Conservation (phyloP, 2,797 vertebrate genomes). For the Alcedo atthis region DNA sequence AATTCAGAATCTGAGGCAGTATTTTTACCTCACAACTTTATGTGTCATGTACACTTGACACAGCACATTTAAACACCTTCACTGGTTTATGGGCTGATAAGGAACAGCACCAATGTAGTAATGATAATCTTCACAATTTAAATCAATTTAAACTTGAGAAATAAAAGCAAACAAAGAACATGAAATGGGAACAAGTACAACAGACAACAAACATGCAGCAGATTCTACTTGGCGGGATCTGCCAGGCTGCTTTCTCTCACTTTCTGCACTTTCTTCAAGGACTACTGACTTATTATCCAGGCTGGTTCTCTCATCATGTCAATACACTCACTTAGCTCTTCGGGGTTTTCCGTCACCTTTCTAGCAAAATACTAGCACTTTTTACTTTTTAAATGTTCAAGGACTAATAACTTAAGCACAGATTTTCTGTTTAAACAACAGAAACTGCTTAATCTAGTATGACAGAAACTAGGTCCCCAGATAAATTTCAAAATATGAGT, state of each 20-base stretch:
- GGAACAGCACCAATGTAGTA: not conserved
- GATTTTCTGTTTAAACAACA: constrained; percentile 22
- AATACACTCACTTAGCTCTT: not conserved
- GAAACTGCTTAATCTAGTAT: not conserved
- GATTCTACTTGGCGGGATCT: not conserved
- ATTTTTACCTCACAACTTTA: not conserved
- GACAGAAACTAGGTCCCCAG: not conserved
- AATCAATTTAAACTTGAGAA: not conserved
- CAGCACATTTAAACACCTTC: not conserved
- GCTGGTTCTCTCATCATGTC: not conserved
- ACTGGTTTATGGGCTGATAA: not conserved
- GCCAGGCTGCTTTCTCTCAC: not conserved
- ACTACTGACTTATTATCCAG: not conserved
- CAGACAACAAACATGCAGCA: not conserved
- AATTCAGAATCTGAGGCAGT: not conserved
- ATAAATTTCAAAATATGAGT: constrained; percentile 10
- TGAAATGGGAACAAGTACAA: not conserved
- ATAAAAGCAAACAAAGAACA: not conserved
- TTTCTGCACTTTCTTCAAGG: not conserved
- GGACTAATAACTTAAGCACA: not conserved
- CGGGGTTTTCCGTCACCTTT: not conserved
- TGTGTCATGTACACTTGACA: not conserved
- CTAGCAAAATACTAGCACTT: not conserved
- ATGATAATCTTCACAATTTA: not conserved
- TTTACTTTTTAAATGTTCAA: not conserved